Conservation (phyloP, 2,888 invertebrate genomes). For the Drosophila paramelanica region DNA sequence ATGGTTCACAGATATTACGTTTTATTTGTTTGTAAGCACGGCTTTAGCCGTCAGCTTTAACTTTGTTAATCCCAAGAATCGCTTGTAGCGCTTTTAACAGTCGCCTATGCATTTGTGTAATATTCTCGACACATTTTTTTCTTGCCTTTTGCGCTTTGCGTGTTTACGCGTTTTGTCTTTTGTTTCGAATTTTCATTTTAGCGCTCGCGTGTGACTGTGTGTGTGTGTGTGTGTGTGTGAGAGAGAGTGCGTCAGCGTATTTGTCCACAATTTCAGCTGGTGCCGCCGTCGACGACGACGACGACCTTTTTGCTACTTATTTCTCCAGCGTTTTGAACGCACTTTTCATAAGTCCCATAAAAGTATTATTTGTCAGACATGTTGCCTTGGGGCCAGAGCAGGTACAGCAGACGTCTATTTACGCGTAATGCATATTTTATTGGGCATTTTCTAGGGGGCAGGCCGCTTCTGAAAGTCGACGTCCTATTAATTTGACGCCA, state of each 20-base stretch:
- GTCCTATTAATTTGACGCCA: slow-evolving; percentile 56
- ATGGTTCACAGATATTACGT: not conserved
- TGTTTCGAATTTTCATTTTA: slow-evolving; percentile 65
- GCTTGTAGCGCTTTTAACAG: slow-evolving; percentile 17
- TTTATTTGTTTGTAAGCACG: not conserved
- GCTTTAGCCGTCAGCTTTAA: not conserved
- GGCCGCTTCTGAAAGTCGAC: slow-evolving; percentile 36
- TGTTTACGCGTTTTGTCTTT: slow-evolving; percentile 69
- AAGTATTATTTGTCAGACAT: slow-evolving; percentile 72
- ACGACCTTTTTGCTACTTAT: slow-evolving; percentile 25
- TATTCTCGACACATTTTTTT: slow-evolving; percentile 1
- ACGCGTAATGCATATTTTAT: slow-evolving; percentile 73
- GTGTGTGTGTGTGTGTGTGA: not conserved
- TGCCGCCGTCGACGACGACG: slow-evolving; percentile 6
- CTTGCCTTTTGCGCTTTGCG: slow-evolving; percentile 51
- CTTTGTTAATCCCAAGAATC: not conserved
- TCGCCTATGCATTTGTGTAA: slow-evolving; percentile 8
- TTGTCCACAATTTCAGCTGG: slow-evolving; percentile 41
- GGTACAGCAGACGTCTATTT: slow-evolving; percentile 55
- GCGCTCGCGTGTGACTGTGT: slow-evolving; percentile 15
- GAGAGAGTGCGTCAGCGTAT: slow-evolving; percentile 39
- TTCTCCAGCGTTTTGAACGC: slow-evolving; percentile 21
- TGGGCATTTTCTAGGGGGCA: slow-evolving; percentile 54
- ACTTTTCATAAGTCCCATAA: slow-evolving; percentile 70
- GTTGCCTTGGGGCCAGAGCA: slow-evolving; percentile 48